Base-by-base conservation (phyloP, 2,113 vertebrate species). In the Callochromis pleurospilus region DNA sequence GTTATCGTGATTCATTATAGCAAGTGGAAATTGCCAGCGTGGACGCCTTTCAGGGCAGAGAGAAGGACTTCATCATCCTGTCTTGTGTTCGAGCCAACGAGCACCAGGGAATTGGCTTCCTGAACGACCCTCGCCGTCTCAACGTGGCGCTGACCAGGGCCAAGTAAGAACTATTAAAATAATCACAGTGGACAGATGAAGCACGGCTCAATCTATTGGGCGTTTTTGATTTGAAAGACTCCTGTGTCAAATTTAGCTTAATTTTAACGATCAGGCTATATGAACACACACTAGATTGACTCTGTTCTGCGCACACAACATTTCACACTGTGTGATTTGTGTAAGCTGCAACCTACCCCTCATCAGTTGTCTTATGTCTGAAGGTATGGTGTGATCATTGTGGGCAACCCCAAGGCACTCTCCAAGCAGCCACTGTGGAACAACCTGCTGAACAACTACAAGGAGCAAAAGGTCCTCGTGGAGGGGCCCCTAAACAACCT, bases 401-500 rank as follows among this genome's bases (percentile, higher is more conserved):
- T 99, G 62, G 98, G 99, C 5, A 99, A 99, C 95, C 99, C 98
- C 0, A 99, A 99, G 83, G 99, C 98, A 0, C 96, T 99, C 83
- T 99, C 98, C 7, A 99, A 99, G 94, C 99, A 99, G 92, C 99
- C 99, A 0, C 96, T 99, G 49, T 99, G 99, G 99, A 99, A 99
- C 90, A 99, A 99, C 94, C 96, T 99, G 88, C 96, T 99, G 38
- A 99, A 99, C 93, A 99, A 99, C 95, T 99, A 99, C 95, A 99
- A 99, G 94, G 99, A 99, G 93, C 99, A 99, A 95, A 99, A 99
- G 91, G 99, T 99, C 4, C 97, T 99, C 29, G 99, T 99, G 88
- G 99, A 99, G 82, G 99, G 98, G 3, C 99, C 99, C 0, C 97
- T 99, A n/a, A 99, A 99, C 92, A 99, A 99, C 95, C 97, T 99